Conservation (phyloP, 2,113 vertebrate genomes). For the Myotis lucifugus region DNA sequence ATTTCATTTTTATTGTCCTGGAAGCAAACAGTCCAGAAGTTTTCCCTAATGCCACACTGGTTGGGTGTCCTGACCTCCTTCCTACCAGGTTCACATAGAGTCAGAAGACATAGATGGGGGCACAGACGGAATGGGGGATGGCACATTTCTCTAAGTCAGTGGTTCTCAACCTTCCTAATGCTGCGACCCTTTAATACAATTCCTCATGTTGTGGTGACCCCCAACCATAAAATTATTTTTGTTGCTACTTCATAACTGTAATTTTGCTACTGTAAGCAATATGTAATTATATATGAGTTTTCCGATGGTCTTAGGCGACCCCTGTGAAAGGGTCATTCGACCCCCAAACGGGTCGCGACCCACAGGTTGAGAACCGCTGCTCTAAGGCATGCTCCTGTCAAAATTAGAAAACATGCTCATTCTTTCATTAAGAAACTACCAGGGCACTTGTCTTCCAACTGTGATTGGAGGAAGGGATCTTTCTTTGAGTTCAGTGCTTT, state of each 20-base stretch:
- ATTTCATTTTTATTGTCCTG: neutral
- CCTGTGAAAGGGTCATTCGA: too few relatives aligned
- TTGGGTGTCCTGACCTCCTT: neutral
- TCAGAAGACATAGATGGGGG: neutral
- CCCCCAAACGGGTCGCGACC: too few relatives aligned
- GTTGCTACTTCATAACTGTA: too few relatives aligned
- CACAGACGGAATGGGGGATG: neutral
- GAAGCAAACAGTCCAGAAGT: neutral
- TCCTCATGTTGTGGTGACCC: too few relatives aligned
- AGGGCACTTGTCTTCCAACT: neutral
- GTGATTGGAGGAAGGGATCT: neutral
- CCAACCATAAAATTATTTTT: too few relatives aligned
- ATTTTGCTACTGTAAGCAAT: too few relatives aligned
- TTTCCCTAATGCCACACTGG: neutral
- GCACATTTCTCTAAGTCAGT: neutral
- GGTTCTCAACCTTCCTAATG: too few relatives aligned
- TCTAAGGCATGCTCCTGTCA: neutral
- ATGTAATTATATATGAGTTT: too few relatives aligned
- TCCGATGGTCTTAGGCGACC: too few relatives aligned
- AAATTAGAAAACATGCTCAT: neutral
- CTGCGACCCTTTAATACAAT: too few relatives aligned
- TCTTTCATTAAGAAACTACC: neutral
- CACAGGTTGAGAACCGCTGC: too few relatives aligned
- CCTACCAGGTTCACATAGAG: neutral
- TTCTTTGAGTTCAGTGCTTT: neutral